Percentiles rank a stretch among this genome's conserved stretches.
Evolutionary conservation across 2,888 invertebrate species (phyloP).

Genomic region (Ophion obscuratus): DNA sequence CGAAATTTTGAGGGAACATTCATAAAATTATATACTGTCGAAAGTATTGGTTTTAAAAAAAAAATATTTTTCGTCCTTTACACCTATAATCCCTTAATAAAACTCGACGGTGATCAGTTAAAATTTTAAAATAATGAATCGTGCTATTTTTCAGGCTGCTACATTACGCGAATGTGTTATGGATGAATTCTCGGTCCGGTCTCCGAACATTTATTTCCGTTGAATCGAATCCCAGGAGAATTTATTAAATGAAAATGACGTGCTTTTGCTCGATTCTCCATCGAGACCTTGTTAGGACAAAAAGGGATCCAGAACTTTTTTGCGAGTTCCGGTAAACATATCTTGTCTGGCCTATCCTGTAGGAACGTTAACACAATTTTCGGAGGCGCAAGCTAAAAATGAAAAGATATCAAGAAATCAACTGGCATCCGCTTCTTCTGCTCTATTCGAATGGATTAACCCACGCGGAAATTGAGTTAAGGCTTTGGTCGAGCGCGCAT

Average conservation of each 20-base stretch:
- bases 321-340: not conserved
- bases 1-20: too few species aligned
- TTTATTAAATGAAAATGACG: conserved; percentile 47
- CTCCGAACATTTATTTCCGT: conserved; percentile 6
- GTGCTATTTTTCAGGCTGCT: not conserved
- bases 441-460: not conserved
- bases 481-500: not conserved
- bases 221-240: not conserved
- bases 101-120: not conserved
- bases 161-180: not conserved
- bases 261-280: conserved; percentile 1
- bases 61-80: too few species aligned
- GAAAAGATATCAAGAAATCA: conserved; percentile 24
- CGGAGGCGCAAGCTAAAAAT: conserved; percentile 6
- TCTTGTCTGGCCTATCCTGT: not conserved
- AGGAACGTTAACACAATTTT: not conserved
- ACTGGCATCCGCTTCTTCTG: too few species aligned
- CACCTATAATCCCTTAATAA: not conserved
- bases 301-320: not conserved
- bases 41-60: too few species aligned
- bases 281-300: conserved; percentile 24
- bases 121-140: not conserved
- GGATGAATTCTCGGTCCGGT: not conserved
- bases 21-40: too few species aligned
- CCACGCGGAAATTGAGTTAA: not conserved